Percentiles rank a stretch among this genome's conserved stretches.
These are phyloP conservation scores for Ceryle rudis DNA, from an alignment of 2,797 vertebrate species.

Conservation along the genomic window DNA sequence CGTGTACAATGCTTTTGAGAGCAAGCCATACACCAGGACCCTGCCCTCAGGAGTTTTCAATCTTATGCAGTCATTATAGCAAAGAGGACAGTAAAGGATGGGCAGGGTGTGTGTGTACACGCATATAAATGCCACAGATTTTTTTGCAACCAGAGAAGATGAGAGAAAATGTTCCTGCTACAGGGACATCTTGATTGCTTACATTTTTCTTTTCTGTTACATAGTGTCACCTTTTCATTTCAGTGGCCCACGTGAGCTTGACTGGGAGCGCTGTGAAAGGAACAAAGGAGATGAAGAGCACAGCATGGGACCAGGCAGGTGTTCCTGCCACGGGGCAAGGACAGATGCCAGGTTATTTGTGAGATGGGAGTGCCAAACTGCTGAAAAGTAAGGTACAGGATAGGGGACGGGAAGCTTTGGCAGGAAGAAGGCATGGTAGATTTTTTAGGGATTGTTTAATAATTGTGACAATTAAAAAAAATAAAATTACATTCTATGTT, in stretches of 20 bases:
- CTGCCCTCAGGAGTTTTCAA: constrained; percentile 38
- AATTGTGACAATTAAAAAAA: constrained; percentile 10
- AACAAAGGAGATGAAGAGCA: not conserved
- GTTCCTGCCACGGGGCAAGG: not conserved
- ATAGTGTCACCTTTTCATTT: not conserved
- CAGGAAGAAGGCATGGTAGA: not conserved
- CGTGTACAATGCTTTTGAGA: not conserved
- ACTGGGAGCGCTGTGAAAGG: not conserved
- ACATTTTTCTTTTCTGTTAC: not conserved
- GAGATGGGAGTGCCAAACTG: not conserved
- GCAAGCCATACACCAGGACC: not conserved
- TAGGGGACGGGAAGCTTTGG: not conserved
- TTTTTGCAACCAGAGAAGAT: constrained; percentile 35
- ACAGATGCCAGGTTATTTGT: constrained; percentile 8
- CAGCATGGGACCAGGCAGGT: not conserved
- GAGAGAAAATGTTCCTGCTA: constrained; percentile 23
- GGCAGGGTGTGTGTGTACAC: constrained; percentile 18
- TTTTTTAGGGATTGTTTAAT: not conserved
- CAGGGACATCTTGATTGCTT: not conserved
- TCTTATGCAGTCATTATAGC: constrained; percentile 6
- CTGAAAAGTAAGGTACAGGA: constrained; percentile 7
- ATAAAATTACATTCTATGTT: not conserved
- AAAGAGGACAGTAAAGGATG: constrained; percentile 37
- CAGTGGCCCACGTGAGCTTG: not conserved
- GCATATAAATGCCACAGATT: constrained; percentile 15